Percentiles rank a stretch among this genome's conserved stretches.
Conservation (phyloP, 2,113 vertebrate genomes). For the Callipepla californica region DNA sequence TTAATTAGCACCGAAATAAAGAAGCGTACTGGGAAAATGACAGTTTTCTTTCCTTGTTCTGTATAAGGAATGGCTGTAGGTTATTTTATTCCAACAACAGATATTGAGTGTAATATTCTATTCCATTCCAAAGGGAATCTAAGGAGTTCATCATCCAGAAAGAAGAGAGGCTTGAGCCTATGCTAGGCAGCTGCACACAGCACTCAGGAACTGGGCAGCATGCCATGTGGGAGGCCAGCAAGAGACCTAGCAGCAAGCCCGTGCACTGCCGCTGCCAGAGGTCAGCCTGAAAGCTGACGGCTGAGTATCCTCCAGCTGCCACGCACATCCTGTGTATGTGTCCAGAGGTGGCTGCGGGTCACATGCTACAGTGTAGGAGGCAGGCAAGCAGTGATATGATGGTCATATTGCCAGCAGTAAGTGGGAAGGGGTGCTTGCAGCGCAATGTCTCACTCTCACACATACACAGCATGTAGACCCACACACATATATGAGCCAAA, state of each 20-base stretch:
- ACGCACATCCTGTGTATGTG: not conserved
- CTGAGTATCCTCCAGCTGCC: not conserved
- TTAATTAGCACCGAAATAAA: not conserved
- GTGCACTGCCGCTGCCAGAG: not conserved
- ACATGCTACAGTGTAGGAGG: not conserved
- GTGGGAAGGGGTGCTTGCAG: not conserved
- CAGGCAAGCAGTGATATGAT: not conserved
- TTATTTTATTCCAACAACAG: not conserved
- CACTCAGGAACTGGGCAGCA: rapidly evolving
- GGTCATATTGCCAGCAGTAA: not conserved
- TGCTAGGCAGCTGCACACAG: not conserved
- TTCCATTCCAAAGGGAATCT: not conserved
- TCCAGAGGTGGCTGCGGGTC: constrained; percentile 31
- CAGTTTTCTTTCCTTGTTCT: not conserved
- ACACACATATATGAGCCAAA: not conserved
- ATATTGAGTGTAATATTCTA: not conserved
- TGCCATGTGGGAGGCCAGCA: not conserved
- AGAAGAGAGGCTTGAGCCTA: not conserved
- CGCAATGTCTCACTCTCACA: not conserved
- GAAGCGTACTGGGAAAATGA: not conserved
- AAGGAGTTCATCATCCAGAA: not conserved
- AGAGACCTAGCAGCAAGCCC: not conserved
- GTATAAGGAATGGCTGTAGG: not conserved
- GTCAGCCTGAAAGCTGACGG: not conserved
- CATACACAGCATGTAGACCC: not conserved